A percentile compares a stretch with the other conserved stretches of the same genome.
Conservation (phyloP, 2,113 vertebrate species). For the Heterochromis multidens region DNA sequence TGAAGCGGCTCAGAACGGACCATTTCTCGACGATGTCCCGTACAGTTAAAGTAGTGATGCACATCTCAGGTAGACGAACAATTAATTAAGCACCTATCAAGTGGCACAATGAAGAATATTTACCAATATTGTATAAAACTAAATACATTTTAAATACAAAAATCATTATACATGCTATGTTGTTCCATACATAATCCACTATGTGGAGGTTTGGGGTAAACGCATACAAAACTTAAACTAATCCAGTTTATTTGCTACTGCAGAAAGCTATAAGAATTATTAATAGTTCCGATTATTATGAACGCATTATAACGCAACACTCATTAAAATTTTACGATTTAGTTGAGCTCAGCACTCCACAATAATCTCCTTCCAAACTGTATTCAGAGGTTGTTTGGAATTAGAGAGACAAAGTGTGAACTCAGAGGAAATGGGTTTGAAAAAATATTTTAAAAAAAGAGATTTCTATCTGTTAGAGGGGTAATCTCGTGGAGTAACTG, state of each 20-base stretch:
- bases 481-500: not conserved
- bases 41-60: slow-evolving; percentile 11
- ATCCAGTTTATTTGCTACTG: not conserved
- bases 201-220: not conserved
- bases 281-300: too few species aligned
- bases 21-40: slow-evolving; percentile 24
- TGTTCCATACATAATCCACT: not conserved
- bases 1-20: slow-evolving; percentile 47
- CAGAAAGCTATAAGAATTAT: not conserved
- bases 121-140: not conserved
- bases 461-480: not conserved
- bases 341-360: not conserved
- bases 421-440: too few species aligned
- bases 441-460: not conserved
- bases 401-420: too few species aligned
- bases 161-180: not conserved
- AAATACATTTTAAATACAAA: not conserved
- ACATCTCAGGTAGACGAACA: slow-evolving; percentile 25
- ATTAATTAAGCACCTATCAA: not conserved
- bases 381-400: too few species aligned
- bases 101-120: not conserved
- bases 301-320: too few species aligned
- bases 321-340: not conserved
- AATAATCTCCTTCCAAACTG: not conserved
- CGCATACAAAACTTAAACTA: not conserved